Evolutionary conservation across 2,113 vertebrate species (phyloP), one percentile per base, ranked within the genome.

Genomic region (Tiliqua scincoides): DNA sequence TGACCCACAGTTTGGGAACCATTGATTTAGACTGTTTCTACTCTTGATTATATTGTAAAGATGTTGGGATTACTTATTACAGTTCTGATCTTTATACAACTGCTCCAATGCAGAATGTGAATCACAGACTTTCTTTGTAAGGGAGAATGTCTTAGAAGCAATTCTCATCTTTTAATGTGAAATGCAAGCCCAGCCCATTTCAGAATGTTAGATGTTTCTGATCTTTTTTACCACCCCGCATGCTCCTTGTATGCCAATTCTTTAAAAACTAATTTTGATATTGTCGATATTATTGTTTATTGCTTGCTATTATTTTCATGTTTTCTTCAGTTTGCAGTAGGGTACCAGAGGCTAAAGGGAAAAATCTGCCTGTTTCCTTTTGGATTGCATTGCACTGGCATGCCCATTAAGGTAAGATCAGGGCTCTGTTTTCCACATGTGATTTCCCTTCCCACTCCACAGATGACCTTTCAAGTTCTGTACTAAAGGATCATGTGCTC

Each of bases 341-440:
- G 99, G 15, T 99, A 97, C 92, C 99, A 99, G 94, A 96, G 97
- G 84, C 85, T 99, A 83, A 99, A 98, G 95, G 99, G 99, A 74
- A 99, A 96, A 93, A 95, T 21, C 35, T 99, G 99, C 86, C 95
- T 99, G 65, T 99, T 99, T 87, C 99, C 99, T 0, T 99, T 99
- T 54, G 99, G 98, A 14, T 95, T 99, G 3, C 99, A 99, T 93
- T 99, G 99, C 92, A 99, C 99, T 52, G 99, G 99, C 85, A 99
- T 99, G 99, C 99, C 99, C 9, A 99, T 99, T 93, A 99, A 99
- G 97, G 99, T 99, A 91, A 95, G 97, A 90, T 59, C 68, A 27
- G 35, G 68, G 10, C 12, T 61, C 54, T 79, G 18, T 71, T 32
- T 61, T 78, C n/a, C 83, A 70, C 43, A 6, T 61, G 15, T 54